These are phyloP conservation scores for Euura saliciscinereae DNA, from an alignment of 1,140 invertebrate species.

Conservation along the genomic window DNA sequence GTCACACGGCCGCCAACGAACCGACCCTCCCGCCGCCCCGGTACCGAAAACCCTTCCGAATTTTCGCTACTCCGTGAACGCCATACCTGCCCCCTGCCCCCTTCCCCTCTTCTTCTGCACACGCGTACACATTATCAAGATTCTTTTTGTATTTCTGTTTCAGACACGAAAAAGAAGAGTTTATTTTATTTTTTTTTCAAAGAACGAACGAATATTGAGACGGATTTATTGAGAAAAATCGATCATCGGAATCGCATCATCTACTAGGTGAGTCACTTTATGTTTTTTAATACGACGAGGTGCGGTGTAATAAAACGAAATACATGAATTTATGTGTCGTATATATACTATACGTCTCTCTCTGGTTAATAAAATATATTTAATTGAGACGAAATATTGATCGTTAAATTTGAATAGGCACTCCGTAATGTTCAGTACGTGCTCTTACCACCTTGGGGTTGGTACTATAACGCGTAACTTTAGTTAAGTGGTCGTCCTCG, in stretches of 20 bases:
- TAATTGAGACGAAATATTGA: constrained; percentile 56
- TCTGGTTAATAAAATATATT: constrained; percentile 32
- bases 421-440: constrained; percentile 22
- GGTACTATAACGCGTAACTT: background rate
- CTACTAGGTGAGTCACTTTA: too few species aligned
- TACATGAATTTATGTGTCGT: background rate
- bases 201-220: too few species aligned
- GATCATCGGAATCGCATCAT: background rate
- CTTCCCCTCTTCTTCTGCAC: background rate
- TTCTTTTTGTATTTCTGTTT: too few species aligned
- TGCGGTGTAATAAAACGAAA: background rate
- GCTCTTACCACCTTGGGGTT: background rate
- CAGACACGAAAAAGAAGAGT: too few species aligned
- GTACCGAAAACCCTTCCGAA: constrained; percentile 26
- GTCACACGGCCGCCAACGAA: constrained; percentile 51
- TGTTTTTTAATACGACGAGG: background rate
- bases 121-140: too few species aligned
- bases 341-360: too few species aligned
- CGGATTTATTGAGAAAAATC: background rate
- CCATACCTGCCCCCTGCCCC: background rate
- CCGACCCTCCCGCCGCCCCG: constrained; percentile 25
- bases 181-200: too few species aligned
- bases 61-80: constrained; percentile 23
- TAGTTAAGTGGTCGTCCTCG: background rate
- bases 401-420: constrained; percentile 59